Conservation (phyloP, 2,888 invertebrate genomes). For the Eledona agricola region DNA sequence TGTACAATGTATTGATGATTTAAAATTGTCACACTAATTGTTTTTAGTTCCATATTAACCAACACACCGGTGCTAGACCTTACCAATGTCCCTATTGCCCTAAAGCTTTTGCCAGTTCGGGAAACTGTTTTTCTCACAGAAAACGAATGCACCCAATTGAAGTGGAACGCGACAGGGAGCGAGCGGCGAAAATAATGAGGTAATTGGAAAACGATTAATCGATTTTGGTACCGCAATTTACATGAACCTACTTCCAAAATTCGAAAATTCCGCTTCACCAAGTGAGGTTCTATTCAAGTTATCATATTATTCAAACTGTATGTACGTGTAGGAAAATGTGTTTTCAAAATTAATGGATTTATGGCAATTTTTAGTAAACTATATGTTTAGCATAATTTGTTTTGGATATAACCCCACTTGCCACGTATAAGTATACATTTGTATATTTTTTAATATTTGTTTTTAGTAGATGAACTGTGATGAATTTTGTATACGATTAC, state of each 20-base stretch:
- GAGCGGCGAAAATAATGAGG: constrained; percentile 67
- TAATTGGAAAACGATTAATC: constrained; percentile 53
- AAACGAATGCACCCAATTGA: constrained; percentile 76
- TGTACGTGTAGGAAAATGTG: too few species aligned
- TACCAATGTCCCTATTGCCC: constrained; percentile 79
- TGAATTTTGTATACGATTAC: constrained; percentile 57
- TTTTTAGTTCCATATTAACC: constrained; percentile 76
- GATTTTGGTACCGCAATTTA: constrained; percentile 10
- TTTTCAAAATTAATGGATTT: too few species aligned
- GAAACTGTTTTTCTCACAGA: constrained; percentile 78
- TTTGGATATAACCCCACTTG: constrained; percentile 38
- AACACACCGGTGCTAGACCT: constrained; percentile 77
- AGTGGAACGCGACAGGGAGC: constrained; percentile 66
- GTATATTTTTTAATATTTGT: constrained; percentile 29
- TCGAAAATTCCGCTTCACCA: constrained; percentile 20
- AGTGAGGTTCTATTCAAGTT: too few species aligned
- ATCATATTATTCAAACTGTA: too few species aligned
- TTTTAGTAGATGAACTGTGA: constrained; percentile 52
- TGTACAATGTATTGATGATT: constrained; percentile 6
- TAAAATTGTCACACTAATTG: constrained; percentile 7
- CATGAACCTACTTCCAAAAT: constrained; percentile 4
- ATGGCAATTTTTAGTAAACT: background rate
- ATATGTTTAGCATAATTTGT: constrained; percentile 2
- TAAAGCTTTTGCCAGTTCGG: constrained; percentile 76
- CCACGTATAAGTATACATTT: constrained; percentile 15